Evolutionary conservation across 2,113 vertebrate species (phyloP).

Genomic region (Kryptolebias marmoratus): DNA sequence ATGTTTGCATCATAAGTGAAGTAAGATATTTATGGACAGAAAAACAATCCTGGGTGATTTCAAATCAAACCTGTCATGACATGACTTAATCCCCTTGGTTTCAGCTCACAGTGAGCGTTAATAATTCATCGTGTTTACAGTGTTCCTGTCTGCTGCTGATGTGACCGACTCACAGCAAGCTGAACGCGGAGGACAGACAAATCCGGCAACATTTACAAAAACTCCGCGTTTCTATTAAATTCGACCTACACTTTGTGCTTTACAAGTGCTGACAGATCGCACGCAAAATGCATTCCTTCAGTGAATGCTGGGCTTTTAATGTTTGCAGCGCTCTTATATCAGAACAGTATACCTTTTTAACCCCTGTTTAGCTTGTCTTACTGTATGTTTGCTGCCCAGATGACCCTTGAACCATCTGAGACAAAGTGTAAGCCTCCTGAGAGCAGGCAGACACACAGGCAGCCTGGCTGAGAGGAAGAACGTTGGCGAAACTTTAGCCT

Average conservation of each 20-base stretch:
- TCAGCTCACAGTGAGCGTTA: conserved; percentile 14
- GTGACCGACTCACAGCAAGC: conserved; percentile 17
- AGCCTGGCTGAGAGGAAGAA: conserved; percentile 23
- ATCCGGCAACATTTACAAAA: not conserved
- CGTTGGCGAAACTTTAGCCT: conserved; percentile 70
- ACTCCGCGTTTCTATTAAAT: not conserved
- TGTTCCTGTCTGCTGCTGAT: conserved; percentile 7
- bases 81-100: not conserved
- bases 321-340: conserved; percentile 15
- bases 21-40: too few species aligned
- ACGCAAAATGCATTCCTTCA: not conserved
- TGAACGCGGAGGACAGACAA: not conserved
- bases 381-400: conserved; percentile 39
- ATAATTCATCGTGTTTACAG: conserved; percentile 24
- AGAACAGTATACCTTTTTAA: conserved; percentile 49
- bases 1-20: too few species aligned
- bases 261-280: not conserved
- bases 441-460: conserved; percentile 43
- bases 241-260: not conserved
- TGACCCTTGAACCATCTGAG: conserved; percentile 44
- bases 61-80: not conserved
- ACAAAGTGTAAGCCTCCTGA: conserved; percentile 63
- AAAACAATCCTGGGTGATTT: too few species aligned
- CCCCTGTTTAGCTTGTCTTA: conserved; percentile 35
- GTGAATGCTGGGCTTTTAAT: conserved; percentile 1